Evolutionary conservation across 2,888 invertebrate genomes (phyloP).

Genomic region (Calameuta filiformis): DNA sequence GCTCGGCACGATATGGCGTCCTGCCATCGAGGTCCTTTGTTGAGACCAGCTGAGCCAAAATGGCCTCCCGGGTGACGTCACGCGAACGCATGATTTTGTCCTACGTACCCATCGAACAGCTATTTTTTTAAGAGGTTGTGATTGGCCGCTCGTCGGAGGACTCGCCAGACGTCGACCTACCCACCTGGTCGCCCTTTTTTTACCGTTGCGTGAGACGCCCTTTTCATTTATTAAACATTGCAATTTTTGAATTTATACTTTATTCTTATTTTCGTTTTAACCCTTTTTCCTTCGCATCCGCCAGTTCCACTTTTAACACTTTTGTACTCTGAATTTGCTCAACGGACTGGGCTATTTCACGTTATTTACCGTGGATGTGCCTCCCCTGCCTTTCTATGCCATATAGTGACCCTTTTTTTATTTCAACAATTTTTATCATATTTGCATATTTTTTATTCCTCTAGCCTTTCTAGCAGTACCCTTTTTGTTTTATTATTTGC

Average conservation of each 20-base stretch:
- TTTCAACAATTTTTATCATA: not conserved
- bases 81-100: conserved; percentile 35
- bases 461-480: not conserved
- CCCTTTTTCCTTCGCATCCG: not conserved
- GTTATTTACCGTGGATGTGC: not conserved
- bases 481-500: not conserved
- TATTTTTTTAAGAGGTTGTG: not conserved
- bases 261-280: not conserved
- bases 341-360: not conserved
- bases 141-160: not conserved
- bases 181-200: not conserved
- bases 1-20: conserved; percentile 54
- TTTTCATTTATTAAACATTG: not conserved
- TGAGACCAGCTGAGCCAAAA: conserved; percentile 64
- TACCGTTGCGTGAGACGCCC: not conserved
- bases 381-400: not conserved
- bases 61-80: conserved; percentile 59
- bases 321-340: not conserved
- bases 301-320: not conserved
- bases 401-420: not conserved
- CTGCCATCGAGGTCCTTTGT: conserved; percentile 56
- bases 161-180: not conserved
- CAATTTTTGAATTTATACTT: not conserved
- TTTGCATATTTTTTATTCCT: too few relatives aligned
- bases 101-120: not conserved